A percentile compares a stretch with the other conserved stretches of the same genome.
These are phyloP conservation scores for Hydrotaea diabolus DNA, from an alignment of 2,888 invertebrate species.

Conservation along the genomic window DNA sequence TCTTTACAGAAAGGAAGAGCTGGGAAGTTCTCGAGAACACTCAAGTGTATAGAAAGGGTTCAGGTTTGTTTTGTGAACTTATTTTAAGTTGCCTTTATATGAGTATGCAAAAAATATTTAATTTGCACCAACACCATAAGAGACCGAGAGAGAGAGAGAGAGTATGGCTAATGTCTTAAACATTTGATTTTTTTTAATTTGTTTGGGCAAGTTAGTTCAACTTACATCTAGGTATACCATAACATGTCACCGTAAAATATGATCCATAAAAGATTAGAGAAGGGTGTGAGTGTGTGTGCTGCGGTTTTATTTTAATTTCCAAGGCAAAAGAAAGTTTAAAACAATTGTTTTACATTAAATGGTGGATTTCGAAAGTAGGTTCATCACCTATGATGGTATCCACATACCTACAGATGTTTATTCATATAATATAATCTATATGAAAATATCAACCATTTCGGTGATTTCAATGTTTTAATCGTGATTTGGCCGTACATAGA, in stretches of 20 bases:
- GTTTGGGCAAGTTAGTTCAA: no score
- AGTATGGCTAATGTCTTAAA: no score
- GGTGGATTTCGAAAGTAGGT: slow-evolving; percentile 60
- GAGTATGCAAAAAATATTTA: no score
- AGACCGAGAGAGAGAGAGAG: no score
- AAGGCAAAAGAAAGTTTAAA: slow-evolving; percentile 58
- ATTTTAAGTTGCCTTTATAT: no score
- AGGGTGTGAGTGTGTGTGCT: slow-evolving; percentile 30
- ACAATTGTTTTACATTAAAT: slow-evolving; percentile 57
- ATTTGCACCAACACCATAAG: no score
- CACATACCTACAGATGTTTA: neutral
- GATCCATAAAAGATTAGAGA: slow-evolving; percentile 35
- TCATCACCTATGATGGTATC: neutral
- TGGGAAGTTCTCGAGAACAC: no score
- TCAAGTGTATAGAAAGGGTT: no score
- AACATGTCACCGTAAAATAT: slow-evolving; percentile 23
- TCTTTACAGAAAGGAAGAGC: no score
- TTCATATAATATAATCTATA: slow-evolving; percentile 35
- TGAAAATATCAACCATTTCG: slow-evolving; percentile 57
- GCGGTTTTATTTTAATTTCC: neutral
- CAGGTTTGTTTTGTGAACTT: no score
- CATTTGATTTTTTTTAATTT: no score
- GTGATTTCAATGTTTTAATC: slow-evolving; percentile 56
- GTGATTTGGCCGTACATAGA: slow-evolving; percentile 54
- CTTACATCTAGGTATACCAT: no score